Conservation (phyloP, 2,888 invertebrate species). For the Drosophila ustulata region DNA sequence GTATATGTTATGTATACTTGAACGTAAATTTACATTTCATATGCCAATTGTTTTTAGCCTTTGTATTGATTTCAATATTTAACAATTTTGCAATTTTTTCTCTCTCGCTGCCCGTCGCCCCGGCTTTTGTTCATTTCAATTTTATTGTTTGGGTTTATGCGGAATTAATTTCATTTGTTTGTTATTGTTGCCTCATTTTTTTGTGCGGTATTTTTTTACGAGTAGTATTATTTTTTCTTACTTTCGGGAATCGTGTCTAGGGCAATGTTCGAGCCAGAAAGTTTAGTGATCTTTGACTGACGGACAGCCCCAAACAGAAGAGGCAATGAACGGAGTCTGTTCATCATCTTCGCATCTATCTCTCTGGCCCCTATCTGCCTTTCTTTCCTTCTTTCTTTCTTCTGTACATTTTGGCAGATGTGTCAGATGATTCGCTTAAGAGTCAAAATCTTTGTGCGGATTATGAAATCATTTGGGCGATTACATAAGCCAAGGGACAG, state of each 20-base stretch:
- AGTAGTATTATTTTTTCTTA: slow-evolving; percentile 12
- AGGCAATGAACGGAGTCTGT: slow-evolving; percentile 52
- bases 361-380: slow-evolving; percentile 1
- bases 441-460: slow-evolving; percentile 25
- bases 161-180: slow-evolving; percentile 64
- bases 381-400: slow-evolving; percentile 2
- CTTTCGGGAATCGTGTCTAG: slow-evolving; percentile 52
- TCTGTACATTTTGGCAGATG: slow-evolving; percentile 17
- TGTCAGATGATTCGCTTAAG: slow-evolving; percentile 29
- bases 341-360: slow-evolving; percentile 24
- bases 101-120: neutral
- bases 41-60: slow-evolving; percentile 11
- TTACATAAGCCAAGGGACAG: slow-evolving; percentile 31
- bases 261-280: slow-evolving; percentile 64
- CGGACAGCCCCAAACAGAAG: slow-evolving; percentile 25
- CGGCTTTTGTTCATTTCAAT: slow-evolving; percentile 24
- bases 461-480: slow-evolving; percentile 29
- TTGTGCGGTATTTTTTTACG: slow-evolving; percentile 4
- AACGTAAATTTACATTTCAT: slow-evolving; percentile 2
- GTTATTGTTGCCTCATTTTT: slow-evolving; percentile 31
- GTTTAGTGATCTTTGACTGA: slow-evolving; percentile 70
- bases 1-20: neutral
- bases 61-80: slow-evolving; percentile 62
- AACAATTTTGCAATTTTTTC: slow-evolving; percentile 60
- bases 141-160: slow-evolving; percentile 47